Base-by-base conservation (phyloP, 2,797 vertebrate genomes). In the Tapera naevia region DNA sequence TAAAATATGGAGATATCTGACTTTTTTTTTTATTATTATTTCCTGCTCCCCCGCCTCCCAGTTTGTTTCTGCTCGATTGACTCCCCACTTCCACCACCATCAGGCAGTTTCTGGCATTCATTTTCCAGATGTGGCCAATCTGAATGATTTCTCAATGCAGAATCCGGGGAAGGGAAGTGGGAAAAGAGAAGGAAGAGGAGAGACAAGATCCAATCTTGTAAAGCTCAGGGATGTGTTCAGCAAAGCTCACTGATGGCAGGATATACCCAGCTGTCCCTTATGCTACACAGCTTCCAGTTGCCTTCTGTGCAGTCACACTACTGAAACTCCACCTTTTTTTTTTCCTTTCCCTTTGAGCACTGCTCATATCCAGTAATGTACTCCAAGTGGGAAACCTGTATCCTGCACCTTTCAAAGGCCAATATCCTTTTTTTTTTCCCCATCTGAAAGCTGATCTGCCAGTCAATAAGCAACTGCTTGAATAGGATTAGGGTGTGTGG, bases 11-110 rank as follows among this genome's bases (percentile, higher is more conserved):
- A 84, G 70, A 21, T 72, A 67, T 57, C 32, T 86, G 62, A 66
- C 3, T 61, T 61, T 1, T 15, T 7, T 45, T 75, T 54, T 27
- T 4, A 17, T 32, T 11, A 53, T 61, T 25, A 21, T 33, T n/a
- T 13, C 8, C 4, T 2, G 3, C 4, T 2, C 5, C 2, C 1
- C 2, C 1, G 10, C 15, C 8, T n/a, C 17, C 51, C 35, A 3
- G 0, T 74, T 80, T 3, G 4, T 54, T 85, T 30, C 37, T 84
- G 62, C 91, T 80, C 11, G 16, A 51, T 37, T 88, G 56, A 80
- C 41, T 80, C 66, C 60, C 56, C 37, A 24, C 16, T 80, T 93
- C 62, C 69, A 84, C 37, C 79, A 75, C 48, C 33, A 70, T 53
- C 35, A 71, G 41, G 57, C 66, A 88, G 60, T 41, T 95, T 60